Percentiles rank a stretch among this genome's conserved stretches.
phyloP scores from a whole-genome alignment of 2,888 invertebrate genomes.

The Heteromyza rotundicornis region DNA sequence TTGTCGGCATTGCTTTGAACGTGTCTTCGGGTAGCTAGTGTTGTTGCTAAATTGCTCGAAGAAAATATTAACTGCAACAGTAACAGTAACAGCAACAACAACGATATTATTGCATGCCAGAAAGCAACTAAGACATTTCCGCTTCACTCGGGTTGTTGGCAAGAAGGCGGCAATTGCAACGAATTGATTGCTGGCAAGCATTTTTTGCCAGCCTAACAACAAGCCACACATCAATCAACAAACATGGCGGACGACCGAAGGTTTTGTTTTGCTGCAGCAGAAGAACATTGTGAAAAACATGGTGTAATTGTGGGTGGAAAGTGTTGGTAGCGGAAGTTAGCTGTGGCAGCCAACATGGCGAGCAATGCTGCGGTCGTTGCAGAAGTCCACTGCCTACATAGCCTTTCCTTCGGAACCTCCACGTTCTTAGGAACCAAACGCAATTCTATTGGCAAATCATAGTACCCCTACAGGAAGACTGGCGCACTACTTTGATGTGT shows the following conservation, averaged over 20 bases:
- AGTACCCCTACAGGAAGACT: too few species aligned
- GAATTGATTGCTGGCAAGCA: neutral
- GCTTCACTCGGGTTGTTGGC: neutral
- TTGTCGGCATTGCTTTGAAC: neutral
- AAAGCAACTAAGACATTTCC: constrained; percentile 9
- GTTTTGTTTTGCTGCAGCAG: too few species aligned
- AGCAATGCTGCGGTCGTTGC: too few species aligned
- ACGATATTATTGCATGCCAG: constrained; percentile 13
- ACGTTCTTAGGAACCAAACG: too few species aligned
- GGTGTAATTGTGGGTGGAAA: too few species aligned
- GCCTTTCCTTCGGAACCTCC: too few species aligned
- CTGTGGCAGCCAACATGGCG: too few species aligned
- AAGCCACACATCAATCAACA: constrained; percentile 15
- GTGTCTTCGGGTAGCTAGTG: neutral
- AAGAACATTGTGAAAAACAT: too few species aligned
- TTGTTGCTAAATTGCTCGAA: neutral
- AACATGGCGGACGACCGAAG: neutral
- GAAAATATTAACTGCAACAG: neutral
- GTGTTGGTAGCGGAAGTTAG: too few species aligned
- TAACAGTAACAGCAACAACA: neutral
- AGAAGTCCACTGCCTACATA: too few species aligned
- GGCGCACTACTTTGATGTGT: too few species aligned
- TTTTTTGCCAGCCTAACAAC: constrained; percentile 3
- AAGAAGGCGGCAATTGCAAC: neutral
- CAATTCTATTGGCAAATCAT: too few species aligned